phyloP scores from a whole-genome alignment of 23 tunicate species.

The Ascidia mentula region DNA sequence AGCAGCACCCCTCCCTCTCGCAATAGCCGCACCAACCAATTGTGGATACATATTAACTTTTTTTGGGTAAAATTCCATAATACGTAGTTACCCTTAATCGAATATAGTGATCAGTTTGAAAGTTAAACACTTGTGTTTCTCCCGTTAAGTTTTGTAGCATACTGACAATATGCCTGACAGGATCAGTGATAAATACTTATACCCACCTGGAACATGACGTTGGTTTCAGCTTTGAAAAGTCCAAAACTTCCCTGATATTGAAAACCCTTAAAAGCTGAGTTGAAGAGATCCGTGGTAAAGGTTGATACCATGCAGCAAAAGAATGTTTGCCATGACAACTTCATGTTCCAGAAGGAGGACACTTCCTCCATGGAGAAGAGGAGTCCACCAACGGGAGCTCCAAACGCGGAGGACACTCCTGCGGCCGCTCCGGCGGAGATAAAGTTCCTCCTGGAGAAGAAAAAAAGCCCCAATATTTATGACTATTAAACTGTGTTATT shows the following conservation, averaged over 20 bases:
- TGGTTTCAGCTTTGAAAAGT: constrained; percentile 82
- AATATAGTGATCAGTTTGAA: no score
- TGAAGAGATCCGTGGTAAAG: constrained; percentile 94
- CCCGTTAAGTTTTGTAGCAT: no score
- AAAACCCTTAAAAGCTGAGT: constrained; percentile 93
- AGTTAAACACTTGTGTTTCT: no score
- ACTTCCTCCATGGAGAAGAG: constrained; percentile 99
- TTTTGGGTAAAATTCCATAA: no score
- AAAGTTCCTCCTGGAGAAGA: constrained; percentile 73
- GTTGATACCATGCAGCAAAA: constrained; percentile 99
- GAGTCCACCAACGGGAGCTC: constrained; percentile 99
- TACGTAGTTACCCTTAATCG: no score
- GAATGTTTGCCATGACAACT: constrained; percentile 98
- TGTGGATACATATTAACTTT: no score
- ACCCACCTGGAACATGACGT: constrained; percentile 90
- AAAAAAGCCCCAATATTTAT: not conserved
- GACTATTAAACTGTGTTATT: not conserved
- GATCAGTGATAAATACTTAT: no score
- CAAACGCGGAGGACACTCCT: constrained; percentile 98
- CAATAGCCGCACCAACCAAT: no score
- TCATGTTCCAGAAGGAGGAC: constrained; percentile 97
- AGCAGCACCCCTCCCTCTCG: no score
- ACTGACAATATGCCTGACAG: no score
- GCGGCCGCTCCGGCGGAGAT: constrained; percentile 99
- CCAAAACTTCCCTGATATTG: constrained; percentile 85